Base-by-base conservation (phyloP, 1,140 invertebrate species). In the Drosophila athabasca region DNA sequence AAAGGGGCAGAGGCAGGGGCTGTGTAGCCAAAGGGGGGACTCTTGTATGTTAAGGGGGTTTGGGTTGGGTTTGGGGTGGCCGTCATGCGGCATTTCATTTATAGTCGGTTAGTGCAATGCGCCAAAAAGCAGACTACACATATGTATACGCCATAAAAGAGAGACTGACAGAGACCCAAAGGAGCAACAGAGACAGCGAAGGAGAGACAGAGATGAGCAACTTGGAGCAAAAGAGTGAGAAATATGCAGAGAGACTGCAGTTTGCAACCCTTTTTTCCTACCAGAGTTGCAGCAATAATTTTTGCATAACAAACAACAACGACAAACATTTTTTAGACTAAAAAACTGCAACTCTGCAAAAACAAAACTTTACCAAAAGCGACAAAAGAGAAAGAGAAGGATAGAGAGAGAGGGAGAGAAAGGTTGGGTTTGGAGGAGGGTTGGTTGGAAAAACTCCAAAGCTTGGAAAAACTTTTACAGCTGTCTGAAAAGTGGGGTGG, bases 11-110 rank as follows among this genome's bases (percentile, higher is more conserved):
- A 24, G 17, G 17, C 17, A 6, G 24, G 24, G 24, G 24, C 24
- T 26, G 24, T 51, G 49, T 9, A 43, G 35, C 52, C 39, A 44
- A 49, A 26, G 29, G 49, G 39, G 62, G 39, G 17, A 1, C 17
- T 15, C 8, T 51, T 58, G 50, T 13, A 39, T 39, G 35, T 39
- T 39, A 1, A 13, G 35, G 35, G 35, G 35, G 3, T 39, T 0
- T 31, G 29, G 29, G 29, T 26, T 26, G 24, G 24, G 29, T 31
- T 31, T 60, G 55, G 62, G 66, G 65, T 24, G 51, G 65, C 64
- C 79, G 79, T 82, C 79, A 82, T 87, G 83, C 83, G 83, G 83
- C 83, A 87, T 75, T 85, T 78, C 79, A 59, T 76, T 76, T 72
- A 71, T 72, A 71, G 70, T 62, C 71, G 71, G 54, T 46, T 70